Evolutionary conservation across 2,888 invertebrate genomes (phyloP), one percentile per base, ranked within the genome.

Genomic region (Entomobrya proxima): DNA sequence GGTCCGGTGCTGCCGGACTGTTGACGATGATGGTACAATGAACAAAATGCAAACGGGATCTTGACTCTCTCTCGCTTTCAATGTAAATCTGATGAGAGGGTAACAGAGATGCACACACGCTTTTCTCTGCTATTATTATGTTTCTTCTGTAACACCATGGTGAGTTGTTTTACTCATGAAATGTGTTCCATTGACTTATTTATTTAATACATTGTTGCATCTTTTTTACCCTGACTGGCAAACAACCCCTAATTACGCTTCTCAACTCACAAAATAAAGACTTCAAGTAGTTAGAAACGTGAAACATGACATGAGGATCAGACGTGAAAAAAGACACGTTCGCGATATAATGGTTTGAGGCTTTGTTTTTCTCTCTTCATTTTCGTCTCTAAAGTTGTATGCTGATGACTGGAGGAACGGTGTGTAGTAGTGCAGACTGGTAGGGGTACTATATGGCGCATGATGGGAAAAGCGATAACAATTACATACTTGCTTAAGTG

Each of bases 391-490:
- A 5, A 61, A 30, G 35, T n/a, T n/a, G n/a, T n/a, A 67, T 67
- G 64, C 11, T 67, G 37, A 67, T 67, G 35, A 37, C 37, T 37
- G 35, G 64, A 67, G 37, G 40, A 7, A 37, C 37, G 35, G 37
- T 18, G 11, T 13, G 35, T 15, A 35, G 37, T 18, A 13, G 77
- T 61, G 32, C 35, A 24, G 50, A 15, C 27, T 4, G 37, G 40
- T 35, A 13, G 44, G 35, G 64, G 85, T 85, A 79, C 85, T 79
- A 79, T 85, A 85, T 85, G 85, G 78, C 47, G 72, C 74, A 74
- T 79, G 85, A 85, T 85, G 74, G 85, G 79, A 27, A 75, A 74
- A 61, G 32, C 21, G 85, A 85, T 85, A 85, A 85, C 72, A 85
- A 69, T 44, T 78, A 52, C 67, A 55, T 72, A 61, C 37, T 40